Evolutionary conservation across 2,888 invertebrate genomes (phyloP).

Genomic region (Encarsia formosa): DNA sequence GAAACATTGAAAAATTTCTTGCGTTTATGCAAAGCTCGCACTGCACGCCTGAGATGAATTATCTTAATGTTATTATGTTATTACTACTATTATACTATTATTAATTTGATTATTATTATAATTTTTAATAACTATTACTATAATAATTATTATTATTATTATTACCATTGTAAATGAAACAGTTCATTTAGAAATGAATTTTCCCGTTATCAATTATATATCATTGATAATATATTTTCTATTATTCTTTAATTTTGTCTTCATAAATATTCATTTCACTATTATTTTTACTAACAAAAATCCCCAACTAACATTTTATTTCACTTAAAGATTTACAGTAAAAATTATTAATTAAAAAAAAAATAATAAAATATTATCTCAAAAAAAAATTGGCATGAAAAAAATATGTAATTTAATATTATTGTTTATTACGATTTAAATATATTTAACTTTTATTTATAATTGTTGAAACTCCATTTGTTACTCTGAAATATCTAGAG

Average conservation of each 20-base stretch:
- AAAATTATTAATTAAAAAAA: too few relatives aligned
- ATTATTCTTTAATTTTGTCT: conserved; percentile 22
- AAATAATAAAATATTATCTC: too few relatives aligned
- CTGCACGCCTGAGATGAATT: conserved; percentile 14
- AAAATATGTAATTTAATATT: too few relatives aligned
- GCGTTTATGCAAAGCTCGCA: conserved; percentile 11
- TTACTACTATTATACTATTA: conserved; percentile 14
- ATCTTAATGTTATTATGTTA: conserved; percentile 15
- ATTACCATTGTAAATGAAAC: conserved; percentile 15
- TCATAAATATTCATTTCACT: conserved; percentile 20
- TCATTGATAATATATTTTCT: conserved; percentile 27
- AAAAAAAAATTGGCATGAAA: too few relatives aligned
- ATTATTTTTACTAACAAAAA: conserved; percentile 17
- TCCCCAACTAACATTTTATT: conserved; percentile 13
- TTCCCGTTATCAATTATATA: conserved; percentile 22
- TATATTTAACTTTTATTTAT: too few relatives aligned
- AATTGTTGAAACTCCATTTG: too few relatives aligned
- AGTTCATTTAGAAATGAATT: conserved; percentile 23
- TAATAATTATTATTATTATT: conserved; percentile 2
- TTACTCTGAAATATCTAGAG: too few relatives aligned
- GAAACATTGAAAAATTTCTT: conserved; percentile 10
- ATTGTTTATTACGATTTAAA: too few relatives aligned
- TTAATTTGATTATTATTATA: conserved; percentile 14
- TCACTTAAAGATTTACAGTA: too few relatives aligned
- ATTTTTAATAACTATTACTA: conserved; percentile 1